Evolutionary conservation across 2,797 vertebrate genomes (phyloP).

Genomic region (Sebastolobus alascanus): DNA sequence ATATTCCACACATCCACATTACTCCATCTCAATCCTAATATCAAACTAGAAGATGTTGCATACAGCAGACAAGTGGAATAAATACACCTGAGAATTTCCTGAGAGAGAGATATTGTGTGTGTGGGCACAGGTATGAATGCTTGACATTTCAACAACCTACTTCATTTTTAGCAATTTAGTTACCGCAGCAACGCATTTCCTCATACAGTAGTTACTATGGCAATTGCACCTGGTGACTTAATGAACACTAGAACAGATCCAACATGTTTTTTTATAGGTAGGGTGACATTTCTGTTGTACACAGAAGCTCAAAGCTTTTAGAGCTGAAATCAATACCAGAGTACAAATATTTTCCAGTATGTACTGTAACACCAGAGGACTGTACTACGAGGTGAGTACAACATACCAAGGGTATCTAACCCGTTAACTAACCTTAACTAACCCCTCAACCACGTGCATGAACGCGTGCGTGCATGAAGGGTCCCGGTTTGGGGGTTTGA

Average conservation of each 20-base stretch:
- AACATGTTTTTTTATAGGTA: not conserved
- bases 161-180: not conserved
- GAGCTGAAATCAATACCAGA: not conserved
- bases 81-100: not conserved
- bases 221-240: not conserved
- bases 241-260: not conserved
- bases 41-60: not conserved
- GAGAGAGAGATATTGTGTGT: not conserved
- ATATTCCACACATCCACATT: not conserved
- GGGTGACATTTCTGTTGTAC: not conserved
- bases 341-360: not conserved
- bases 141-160: constrained; percentile 5
- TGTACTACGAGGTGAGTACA: too few relatives aligned
- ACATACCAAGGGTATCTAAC: too few relatives aligned
- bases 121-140: not conserved
- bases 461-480: too few relatives aligned
- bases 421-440: too few relatives aligned
- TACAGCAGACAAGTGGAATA: not conserved
- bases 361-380: too few relatives aligned
- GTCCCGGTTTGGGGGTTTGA: too few relatives aligned
- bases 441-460: too few relatives aligned
- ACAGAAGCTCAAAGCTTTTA: not conserved
- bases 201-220: not conserved
- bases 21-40: not conserved
- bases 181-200: not conserved